A percentile compares a stretch with the other conserved stretches of the same genome.
phyloP scores from a whole-genome alignment of 2,113 vertebrate species.

The Trogon surrucura region DNA sequence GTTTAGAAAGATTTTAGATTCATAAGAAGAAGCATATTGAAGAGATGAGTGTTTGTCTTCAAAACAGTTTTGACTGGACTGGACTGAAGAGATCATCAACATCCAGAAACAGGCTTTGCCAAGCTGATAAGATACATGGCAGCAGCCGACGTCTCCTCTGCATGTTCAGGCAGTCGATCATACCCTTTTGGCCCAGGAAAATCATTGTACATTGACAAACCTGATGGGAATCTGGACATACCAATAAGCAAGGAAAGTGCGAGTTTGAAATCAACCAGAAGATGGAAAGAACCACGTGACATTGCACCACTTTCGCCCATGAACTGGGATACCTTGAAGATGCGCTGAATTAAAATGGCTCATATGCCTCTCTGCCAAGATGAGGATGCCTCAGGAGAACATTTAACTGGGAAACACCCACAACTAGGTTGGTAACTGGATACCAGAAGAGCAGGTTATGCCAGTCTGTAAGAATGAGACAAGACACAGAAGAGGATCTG shows the following conservation, averaged over 20 bases:
- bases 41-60: background rate
- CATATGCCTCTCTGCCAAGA: rapidly evolving
- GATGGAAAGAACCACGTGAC: background rate
- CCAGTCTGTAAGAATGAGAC: background rate
- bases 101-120: background rate
- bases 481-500: background rate
- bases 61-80: background rate
- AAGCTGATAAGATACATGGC: background rate
- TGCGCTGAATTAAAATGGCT: background rate
- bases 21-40: background rate
- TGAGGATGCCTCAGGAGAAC: background rate
- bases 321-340: background rate
- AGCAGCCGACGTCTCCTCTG: background rate
- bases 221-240: background rate
- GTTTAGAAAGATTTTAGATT: background rate
- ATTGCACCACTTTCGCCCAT: rapidly evolving
- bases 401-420: background rate
- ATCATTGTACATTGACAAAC: background rate
- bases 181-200: background rate
- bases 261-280: background rate
- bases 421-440: background rate
- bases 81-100: background rate
- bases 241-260: background rate
- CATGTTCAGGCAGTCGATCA: background rate
- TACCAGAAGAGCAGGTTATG: background rate